Conservation (phyloP, 2,888 invertebrate species). For the Tridacna gigas region DNA sequence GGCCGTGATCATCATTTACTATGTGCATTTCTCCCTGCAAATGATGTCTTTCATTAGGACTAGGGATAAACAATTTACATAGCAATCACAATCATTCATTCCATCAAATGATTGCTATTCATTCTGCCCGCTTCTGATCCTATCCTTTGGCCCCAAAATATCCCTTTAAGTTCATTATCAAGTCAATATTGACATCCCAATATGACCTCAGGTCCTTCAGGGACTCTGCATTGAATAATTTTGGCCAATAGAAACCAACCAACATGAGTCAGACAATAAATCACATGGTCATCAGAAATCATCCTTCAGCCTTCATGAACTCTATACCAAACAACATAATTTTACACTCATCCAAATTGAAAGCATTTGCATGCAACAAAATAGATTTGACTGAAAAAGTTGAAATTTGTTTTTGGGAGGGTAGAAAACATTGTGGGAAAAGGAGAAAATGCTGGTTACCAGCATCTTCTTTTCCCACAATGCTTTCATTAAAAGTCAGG, state of each 20-base stretch:
- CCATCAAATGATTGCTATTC: constrained; percentile 25
- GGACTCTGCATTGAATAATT: constrained; percentile 20
- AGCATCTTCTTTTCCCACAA: too few relatives aligned
- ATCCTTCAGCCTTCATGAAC: neutral
- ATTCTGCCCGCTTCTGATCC: constrained; percentile 16
- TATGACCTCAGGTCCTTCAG: constrained; percentile 40
- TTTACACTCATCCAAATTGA: too few relatives aligned
- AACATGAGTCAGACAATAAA: constrained; percentile 24
- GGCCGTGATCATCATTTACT: too few relatives aligned
- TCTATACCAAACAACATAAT: too few relatives aligned
- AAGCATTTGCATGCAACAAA: too few relatives aligned
- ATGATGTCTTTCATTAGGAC: neutral
- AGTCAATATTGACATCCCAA: constrained; percentile 42
- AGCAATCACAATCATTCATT: constrained; percentile 26
- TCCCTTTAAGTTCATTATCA: constrained; percentile 46
- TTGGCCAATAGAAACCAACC: constrained; percentile 17
- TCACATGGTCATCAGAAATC: constrained; percentile 18
- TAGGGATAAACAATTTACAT: constrained; percentile 23
- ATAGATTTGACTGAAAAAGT: too few relatives aligned
- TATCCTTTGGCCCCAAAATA: constrained; percentile 5
- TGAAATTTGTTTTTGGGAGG: too few relatives aligned
- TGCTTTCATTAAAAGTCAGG: too few relatives aligned
- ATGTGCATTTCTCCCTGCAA: neutral
- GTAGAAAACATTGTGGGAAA: neutral
- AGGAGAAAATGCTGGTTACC: neutral